A percentile compares a stretch with the other conserved stretches of the same genome.
Evolutionary conservation across 2,113 vertebrate species (phyloP).

Genomic region (Chionis minor): DNA sequence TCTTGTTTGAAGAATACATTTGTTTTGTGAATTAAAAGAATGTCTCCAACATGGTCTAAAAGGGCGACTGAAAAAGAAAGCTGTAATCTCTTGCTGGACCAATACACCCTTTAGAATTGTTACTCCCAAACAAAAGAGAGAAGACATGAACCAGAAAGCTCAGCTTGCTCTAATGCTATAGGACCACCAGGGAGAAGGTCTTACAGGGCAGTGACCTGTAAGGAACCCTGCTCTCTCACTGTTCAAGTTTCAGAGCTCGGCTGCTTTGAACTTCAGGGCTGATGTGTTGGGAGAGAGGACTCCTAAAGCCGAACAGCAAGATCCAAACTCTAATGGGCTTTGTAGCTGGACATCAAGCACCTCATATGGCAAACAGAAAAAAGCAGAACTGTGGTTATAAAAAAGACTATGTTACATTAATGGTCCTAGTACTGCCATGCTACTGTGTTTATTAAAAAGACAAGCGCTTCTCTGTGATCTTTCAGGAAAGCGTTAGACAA

Average conservation of each 20-base stretch:
- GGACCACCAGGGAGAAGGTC: background rate
- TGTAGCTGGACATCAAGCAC: background rate
- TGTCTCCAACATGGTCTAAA: background rate
- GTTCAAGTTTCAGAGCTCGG: background rate
- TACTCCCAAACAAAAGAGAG: background rate
- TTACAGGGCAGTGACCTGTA: background rate
- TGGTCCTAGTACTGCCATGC: background rate
- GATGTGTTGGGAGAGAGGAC: background rate
- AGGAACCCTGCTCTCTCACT: background rate
- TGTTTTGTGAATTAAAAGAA: background rate
- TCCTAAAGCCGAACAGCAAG: background rate
- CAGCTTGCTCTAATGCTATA: background rate
- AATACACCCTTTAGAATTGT: background rate
- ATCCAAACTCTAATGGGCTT: background rate
- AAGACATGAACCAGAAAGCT: background rate
- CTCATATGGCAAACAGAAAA: background rate
- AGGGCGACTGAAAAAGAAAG: background rate
- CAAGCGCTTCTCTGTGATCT: background rate
- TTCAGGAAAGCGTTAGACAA: background rate
- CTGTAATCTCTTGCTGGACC: background rate
- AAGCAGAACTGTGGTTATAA: background rate
- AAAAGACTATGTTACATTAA: background rate
- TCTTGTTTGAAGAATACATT: background rate
- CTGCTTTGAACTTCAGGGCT: background rate
- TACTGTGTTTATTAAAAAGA: background rate